A percentile compares a stretch with the other conserved stretches of the same genome.
Evolutionary conservation across 2,113 vertebrate species (phyloP).

Genomic region (Macroglossus sobrinus): DNA sequence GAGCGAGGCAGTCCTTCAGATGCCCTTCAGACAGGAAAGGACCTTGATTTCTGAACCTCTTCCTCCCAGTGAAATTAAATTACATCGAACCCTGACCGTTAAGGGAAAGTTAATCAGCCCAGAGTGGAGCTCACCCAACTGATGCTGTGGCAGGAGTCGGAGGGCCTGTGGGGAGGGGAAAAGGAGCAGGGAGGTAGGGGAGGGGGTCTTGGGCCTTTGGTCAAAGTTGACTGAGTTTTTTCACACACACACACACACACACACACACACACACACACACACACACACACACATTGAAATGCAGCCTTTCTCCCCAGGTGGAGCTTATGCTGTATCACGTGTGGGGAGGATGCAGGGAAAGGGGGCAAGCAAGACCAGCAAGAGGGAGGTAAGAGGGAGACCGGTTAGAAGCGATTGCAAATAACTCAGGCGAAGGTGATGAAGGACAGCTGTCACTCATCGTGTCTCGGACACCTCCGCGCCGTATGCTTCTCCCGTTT

Average conservation of each 20-base stretch:
- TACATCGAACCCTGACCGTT: background rate
- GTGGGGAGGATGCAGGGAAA: background rate
- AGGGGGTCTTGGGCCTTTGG: background rate
- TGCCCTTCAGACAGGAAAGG: conserved; percentile 58
- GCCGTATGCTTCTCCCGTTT: background rate
- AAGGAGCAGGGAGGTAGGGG: background rate
- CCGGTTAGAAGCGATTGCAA: background rate
- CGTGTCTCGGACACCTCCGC: background rate
- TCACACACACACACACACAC: too few species aligned
- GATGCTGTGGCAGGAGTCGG: background rate
- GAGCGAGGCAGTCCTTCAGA: conserved; percentile 40
- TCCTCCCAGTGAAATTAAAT: conserved; percentile 54
- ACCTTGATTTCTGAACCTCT: conserved; percentile 56
- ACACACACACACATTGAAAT: background rate
- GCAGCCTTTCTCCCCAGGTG: background rate
- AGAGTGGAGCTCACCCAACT: background rate
- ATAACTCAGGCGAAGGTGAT: background rate
- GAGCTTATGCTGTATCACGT: background rate
- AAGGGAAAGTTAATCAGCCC: conserved; percentile 9
- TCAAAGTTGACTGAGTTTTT: background rate
- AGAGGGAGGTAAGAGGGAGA: background rate
- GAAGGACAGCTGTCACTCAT: background rate
- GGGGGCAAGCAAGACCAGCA: background rate
- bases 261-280: too few species aligned
- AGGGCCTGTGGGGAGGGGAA: background rate